A percentile compares a stretch with the other conserved stretches of the same genome.
These are phyloP conservation scores for Stigmatopora nigra DNA, from an alignment of 2,113 vertebrate species.

Conservation along the genomic window DNA sequence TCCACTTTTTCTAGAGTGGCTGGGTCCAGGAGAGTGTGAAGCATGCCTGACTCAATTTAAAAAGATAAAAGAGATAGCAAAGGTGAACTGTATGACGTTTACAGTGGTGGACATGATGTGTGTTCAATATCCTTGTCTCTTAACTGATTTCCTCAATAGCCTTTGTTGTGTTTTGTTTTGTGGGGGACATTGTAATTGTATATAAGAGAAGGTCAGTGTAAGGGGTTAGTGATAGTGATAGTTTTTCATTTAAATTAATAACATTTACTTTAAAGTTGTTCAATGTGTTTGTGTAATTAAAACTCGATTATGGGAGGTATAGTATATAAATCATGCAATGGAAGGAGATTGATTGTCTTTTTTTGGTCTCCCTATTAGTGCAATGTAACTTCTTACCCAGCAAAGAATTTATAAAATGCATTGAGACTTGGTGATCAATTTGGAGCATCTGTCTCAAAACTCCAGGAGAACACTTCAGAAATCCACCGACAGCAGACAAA, in stretches of 20 bases:
- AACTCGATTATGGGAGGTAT: no score
- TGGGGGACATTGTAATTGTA: neutral
- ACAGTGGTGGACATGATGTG: neutral
- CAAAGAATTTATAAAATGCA: constrained; percentile 70
- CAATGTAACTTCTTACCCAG: constrained; percentile 73
- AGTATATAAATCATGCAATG: no score
- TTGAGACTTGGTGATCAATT: constrained; percentile 71
- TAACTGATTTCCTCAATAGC: neutral
- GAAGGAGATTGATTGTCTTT: neutral
- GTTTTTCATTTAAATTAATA: neutral
- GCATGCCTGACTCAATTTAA: constrained; percentile 65
- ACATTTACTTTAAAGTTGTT: neutral
- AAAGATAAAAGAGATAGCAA: constrained; percentile 2
- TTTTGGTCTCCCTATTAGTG: neutral
- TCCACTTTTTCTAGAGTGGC: constrained; percentile 67
- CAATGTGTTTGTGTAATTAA: no score
- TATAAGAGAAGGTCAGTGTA: neutral
- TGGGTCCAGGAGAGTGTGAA: constrained; percentile 72
- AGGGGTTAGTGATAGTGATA: neutral
- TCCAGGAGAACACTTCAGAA: constrained; percentile 67
- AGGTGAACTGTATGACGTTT: neutral
- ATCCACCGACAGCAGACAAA: constrained; percentile 68
- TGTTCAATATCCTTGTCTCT: neutral
- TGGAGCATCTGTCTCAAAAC: constrained; percentile 67
- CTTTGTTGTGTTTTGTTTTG: neutral